phyloP scores from a whole-genome alignment of 2,888 invertebrate genomes.

The Bimastos eiseni region DNA sequence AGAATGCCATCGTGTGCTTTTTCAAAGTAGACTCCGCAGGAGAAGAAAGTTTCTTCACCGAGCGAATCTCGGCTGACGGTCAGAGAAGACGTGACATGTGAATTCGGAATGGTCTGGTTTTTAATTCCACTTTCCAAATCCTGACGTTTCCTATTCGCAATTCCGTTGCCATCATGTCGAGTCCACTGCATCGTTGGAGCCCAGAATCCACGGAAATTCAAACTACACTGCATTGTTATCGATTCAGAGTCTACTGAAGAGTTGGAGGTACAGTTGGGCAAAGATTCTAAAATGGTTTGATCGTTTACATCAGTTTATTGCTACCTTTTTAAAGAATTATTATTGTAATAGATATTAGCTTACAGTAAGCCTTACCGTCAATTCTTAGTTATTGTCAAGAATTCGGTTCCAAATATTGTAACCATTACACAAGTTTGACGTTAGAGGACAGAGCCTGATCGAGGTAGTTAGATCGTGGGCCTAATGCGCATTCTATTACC shows the following conservation, averaged over 20 bases:
- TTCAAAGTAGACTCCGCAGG: not conserved
- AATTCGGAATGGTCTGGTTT: not conserved
- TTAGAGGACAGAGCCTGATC: too few relatives aligned
- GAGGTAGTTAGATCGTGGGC: too few relatives aligned
- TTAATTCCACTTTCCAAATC: not conserved
- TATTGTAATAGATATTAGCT: too few relatives aligned
- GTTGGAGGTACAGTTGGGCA: not conserved
- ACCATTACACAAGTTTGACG: too few relatives aligned
- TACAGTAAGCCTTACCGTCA: too few relatives aligned
- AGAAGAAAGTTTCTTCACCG: not conserved
- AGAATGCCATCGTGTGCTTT: not conserved
- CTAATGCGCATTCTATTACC: too few relatives aligned
- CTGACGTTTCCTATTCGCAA: not conserved
- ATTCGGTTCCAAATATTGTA: too few relatives aligned
- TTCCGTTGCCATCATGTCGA: not conserved
- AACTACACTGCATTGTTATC: not conserved
- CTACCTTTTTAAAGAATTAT: too few relatives aligned
- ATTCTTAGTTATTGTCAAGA: too few relatives aligned
- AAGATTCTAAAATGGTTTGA: not conserved
- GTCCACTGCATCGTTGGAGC: not conserved
- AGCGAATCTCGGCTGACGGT: not conserved
- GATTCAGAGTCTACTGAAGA: not conserved
- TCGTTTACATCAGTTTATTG: not conserved
- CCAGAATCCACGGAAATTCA: conserved; percentile 13
- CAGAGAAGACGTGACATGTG: not conserved